Conservation (phyloP, 2,113 vertebrate species). For the Limnothrissa miodon region DNA sequence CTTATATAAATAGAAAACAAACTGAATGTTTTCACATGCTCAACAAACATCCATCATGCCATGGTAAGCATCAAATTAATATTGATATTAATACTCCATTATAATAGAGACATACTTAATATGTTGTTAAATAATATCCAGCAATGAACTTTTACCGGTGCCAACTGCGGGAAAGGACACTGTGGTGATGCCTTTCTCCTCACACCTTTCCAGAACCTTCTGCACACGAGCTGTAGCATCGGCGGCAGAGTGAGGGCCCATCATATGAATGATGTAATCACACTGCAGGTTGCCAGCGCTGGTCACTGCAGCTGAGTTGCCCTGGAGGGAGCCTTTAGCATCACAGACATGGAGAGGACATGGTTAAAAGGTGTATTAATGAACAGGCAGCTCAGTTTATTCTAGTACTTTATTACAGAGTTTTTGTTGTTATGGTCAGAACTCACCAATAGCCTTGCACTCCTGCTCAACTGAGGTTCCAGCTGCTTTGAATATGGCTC, state of each 20-base stretch:
- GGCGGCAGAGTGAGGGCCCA: constrained; percentile 45
- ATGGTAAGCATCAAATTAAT: no score
- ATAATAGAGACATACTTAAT: background rate
- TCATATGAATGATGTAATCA: constrained; percentile 60
- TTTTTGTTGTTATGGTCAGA: background rate
- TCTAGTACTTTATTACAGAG: no score
- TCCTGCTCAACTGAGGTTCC: constrained; percentile 51
- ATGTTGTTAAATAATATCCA: background rate
- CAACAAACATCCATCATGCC: background rate
- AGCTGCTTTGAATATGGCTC: constrained; percentile 55
- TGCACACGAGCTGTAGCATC: constrained; percentile 36
- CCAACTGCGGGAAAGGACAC: constrained; percentile 61
- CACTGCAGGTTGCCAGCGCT: constrained; percentile 51
- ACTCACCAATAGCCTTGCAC: constrained; percentile 48
- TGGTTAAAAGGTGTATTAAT: background rate
- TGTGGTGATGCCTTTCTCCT: constrained; percentile 55
- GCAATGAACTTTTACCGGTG: constrained; percentile 48
- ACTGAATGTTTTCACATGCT: no score
- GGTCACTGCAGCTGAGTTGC: constrained; percentile 50
- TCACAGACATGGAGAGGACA: background rate
- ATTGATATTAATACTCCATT: no score
- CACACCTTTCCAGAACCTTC: constrained; percentile 58
- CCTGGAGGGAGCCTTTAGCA: constrained; percentile 43
- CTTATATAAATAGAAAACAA: background rate
- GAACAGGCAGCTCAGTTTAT: no score